Evolutionary conservation across 2,888 invertebrate species (phyloP), one percentile per base, ranked within the genome.

Genomic region (Dione vanillae): DNA sequence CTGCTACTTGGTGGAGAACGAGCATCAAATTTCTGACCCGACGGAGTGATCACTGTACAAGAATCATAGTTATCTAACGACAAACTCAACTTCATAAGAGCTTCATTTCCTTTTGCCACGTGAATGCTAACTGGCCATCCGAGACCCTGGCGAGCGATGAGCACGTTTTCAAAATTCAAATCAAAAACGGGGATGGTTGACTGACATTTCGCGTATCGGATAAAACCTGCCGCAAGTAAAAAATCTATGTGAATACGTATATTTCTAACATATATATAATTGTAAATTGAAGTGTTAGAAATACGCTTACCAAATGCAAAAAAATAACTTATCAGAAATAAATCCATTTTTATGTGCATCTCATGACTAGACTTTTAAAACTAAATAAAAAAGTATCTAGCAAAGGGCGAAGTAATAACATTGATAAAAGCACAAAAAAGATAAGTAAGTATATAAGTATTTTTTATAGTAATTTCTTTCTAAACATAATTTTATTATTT

Each of bases 91-190:
- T 83, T 87, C 74, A 93, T 77, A 14, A 90, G 79, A 2, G 88
- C 90, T 47, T 90, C 89, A 67, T 91, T 85, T 0, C 91, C 91
- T 65, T 80, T 80, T 0, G 80, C 81, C 1, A 92, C 86, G 10
- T 81, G 69, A 19, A 93, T 77, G 5, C 75, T 52, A 11, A 82
- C 74, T 0, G 92, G 92, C 90, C 88, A 90, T 2, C 90, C 92
- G 43, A 89, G 75, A 0, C 92, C 92, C 49, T 82, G 81, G 71
- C 90, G 89, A 82, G 91, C 85, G 27, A 81, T 79, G 27, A 90
- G 79, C 2, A 85, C 80, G 73, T 88, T 84, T 1, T 80, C 77
- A 56, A 90, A 74, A 2, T 79, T 72, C 11, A 91, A 70, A 27
- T 80, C 79, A 59, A 78, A 62, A 16, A 81, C 74, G 5, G 78